Conservation (phyloP, 2,888 invertebrate genomes). For the Therioaphis trifolii region DNA sequence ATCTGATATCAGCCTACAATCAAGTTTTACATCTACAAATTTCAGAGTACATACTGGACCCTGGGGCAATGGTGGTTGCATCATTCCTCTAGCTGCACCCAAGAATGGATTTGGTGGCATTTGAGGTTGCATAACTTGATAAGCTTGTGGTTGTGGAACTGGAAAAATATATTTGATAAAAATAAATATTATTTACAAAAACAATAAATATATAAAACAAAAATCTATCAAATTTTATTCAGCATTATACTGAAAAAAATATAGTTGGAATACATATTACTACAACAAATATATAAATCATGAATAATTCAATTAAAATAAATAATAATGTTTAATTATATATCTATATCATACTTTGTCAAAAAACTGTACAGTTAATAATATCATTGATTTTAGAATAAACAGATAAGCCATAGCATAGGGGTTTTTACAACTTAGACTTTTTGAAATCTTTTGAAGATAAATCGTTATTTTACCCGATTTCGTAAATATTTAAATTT, state of each 20-base stretch:
- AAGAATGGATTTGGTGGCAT: conserved; percentile 63
- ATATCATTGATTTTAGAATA: too few relatives aligned
- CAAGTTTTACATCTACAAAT: background rate
- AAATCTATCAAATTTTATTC: background rate
- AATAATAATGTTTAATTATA: too few relatives aligned
- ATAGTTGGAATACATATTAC: too few relatives aligned
- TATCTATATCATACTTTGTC: too few relatives aligned
- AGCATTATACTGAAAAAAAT: too few relatives aligned
- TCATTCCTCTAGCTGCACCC: conserved; percentile 58
- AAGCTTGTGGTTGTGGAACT: conserved; percentile 58
- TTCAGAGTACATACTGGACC: conserved; percentile 32
- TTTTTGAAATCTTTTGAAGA: too few relatives aligned
- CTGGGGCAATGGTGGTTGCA: conserved; percentile 53
- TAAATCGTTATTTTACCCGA: too few relatives aligned
- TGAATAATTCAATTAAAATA: too few relatives aligned
- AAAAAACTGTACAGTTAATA: too few relatives aligned
- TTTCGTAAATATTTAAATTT: too few relatives aligned
- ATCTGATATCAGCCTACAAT: background rate
- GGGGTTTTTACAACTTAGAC: background rate
- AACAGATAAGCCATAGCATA: background rate
- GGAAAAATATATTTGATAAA: conserved; percentile 7
- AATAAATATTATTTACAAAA: conserved; percentile 7
- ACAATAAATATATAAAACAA: background rate
- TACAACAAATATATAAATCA: too few relatives aligned
- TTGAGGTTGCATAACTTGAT: conserved; percentile 63